phyloP scores from a whole-genome alignment of 2,888 invertebrate genomes.

The Adelognathus sp. region DNA sequence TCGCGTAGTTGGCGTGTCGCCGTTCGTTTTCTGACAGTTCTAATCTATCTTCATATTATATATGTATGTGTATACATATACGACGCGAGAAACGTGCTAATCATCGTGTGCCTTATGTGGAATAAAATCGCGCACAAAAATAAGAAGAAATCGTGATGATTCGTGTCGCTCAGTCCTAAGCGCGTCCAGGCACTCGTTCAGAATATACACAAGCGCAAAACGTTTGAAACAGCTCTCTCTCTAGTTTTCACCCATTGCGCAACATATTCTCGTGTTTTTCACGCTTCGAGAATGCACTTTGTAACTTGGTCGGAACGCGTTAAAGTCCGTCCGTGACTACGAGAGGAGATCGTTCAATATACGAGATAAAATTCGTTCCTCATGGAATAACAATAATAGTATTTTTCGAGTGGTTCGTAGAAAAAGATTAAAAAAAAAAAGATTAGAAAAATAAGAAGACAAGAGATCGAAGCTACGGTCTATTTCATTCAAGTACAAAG shows the following conservation, averaged over 20 bases:
- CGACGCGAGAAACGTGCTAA: background rate
- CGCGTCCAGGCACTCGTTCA: background rate
- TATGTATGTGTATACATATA: background rate
- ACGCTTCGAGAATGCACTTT: slow-evolving; percentile 25
- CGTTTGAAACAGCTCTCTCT: too few species aligned
- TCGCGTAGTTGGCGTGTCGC: background rate
- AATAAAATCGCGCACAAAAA: too few species aligned
- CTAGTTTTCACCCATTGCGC: background rate
- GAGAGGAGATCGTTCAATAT: background rate
- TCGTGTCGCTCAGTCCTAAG: background rate
- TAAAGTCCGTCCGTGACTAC: slow-evolving; percentile 36
- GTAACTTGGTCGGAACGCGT: slow-evolving; percentile 17
- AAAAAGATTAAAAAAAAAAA: too few species aligned
- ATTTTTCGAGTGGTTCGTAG: too few species aligned
- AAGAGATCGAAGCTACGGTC: background rate
- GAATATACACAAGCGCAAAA: too few species aligned
- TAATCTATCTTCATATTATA: background rate
- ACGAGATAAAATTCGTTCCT: background rate
- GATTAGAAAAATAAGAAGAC: background rate
- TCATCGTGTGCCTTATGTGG: background rate
- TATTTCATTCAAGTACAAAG: background rate
- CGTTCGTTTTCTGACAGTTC: background rate
- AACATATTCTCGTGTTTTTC: background rate
- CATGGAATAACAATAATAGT: background rate
- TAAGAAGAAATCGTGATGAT: background rate